Conservation (phyloP, 2,113 vertebrate genomes). For the Emydura subglobosa region DNA sequence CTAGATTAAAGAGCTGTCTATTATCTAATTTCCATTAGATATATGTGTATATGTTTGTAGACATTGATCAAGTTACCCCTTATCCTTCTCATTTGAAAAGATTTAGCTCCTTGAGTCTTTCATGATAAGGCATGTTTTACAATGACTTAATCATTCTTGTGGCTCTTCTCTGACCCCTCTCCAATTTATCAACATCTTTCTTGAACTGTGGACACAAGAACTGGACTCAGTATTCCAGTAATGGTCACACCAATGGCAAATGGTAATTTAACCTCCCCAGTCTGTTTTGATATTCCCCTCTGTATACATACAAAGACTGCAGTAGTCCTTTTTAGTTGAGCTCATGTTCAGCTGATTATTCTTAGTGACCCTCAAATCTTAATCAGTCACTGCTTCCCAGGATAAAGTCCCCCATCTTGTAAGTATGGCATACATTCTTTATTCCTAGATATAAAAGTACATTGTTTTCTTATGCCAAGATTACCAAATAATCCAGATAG, state of each 20-base stretch:
- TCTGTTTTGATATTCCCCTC: neutral
- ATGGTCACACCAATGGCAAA: neutral
- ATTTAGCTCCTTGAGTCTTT: neutral
- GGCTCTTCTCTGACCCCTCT: neutral
- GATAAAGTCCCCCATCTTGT: neutral
- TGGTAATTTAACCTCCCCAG: neutral
- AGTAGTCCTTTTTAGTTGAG: neutral
- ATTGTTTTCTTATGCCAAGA: neutral
- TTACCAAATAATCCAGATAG: neutral
- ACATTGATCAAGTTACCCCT: neutral
- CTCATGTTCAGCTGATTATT: neutral
- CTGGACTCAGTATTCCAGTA: neutral
- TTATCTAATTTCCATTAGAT: neutral
- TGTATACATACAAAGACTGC: neutral
- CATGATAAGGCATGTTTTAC: neutral
- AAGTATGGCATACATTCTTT: neutral
- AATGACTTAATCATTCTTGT: neutral
- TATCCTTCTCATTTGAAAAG: too few species aligned
- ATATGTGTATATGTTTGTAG: neutral
- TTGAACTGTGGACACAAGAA: neutral
- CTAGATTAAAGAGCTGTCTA: neutral
- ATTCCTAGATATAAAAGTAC: neutral
- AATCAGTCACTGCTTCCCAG: accelerated
- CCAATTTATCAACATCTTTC: neutral
- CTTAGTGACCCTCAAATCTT: neutral